Evolutionary conservation across 1,140 invertebrate genomes (phyloP), one percentile per base, ranked within the genome.

Genomic region (Matsumurasca onukii): DNA sequence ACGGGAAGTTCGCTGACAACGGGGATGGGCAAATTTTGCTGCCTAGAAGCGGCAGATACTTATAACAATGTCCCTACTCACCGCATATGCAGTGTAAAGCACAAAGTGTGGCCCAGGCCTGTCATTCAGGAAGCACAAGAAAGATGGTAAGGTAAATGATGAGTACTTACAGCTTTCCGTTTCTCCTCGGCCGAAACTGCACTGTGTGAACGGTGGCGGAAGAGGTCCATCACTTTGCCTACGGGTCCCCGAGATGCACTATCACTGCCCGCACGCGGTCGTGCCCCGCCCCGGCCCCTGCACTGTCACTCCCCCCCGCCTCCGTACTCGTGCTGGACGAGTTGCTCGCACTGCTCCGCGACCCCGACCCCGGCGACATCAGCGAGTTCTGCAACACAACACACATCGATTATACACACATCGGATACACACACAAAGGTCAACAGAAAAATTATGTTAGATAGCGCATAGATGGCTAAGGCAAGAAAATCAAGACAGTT

Each of bases 151-250:
- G n/a, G n/a, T n/a, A n/a, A n/a, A n/a, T n/a, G n/a, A n/a, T n/a
- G 51, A 57, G 3, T 49, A 87, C 89, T 88, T 77, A 93, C 91
- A 82, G 88, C 86, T 84, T 88, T 88, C 64, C 89, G 79, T 78
- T 88, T 90, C 68, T 92, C 91, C 51, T 88, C 87, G 31, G 89
- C 84, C 59, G 84, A 84, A 61, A 86, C 81, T 59, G 86, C 86
- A 74, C 88, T 88, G 73, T 90, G 89, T 65, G 91, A 89, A 71
- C 92, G 84, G 75, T 91, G 88, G 51, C 92, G 84, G 77, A 95
- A 94, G 73, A 95, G 88, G 78, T 95, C 91, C 86, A 94, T 94
- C 49, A 95, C 91, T 83, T 93, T 94, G 67, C 88, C 89, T 77
- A 93, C 91, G 9, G 91, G 88, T 73, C 89, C 91, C 70, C 82